Evolutionary conservation across 2,113 vertebrate genomes (phyloP), one percentile per base, ranked within the genome.

Genomic region (Oophaga pumilio): DNA sequence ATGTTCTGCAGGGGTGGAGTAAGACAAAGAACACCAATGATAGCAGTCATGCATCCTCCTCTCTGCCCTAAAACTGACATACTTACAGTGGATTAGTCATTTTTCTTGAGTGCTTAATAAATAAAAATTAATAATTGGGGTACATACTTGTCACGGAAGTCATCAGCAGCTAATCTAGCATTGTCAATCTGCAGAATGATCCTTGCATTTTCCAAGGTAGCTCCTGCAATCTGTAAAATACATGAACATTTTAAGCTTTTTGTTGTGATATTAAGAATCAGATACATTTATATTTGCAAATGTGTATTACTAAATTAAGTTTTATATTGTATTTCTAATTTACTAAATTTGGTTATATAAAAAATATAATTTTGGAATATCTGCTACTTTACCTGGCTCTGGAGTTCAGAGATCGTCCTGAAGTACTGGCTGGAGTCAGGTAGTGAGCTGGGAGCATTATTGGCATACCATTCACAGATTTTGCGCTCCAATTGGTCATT

Each of bases 401-500:
- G 90, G 26, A 96, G 92, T 1, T 94, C 92, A 88, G 86, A 50
- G 2, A 96, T 95, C 91, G 88, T 95, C 89, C 50, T 82, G 13
- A 92, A 92, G 87, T 92, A 94, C 49, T 11, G 20, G n/a, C 81
- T 89, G 85, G 89, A 90, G 90, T 94, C 92, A 22, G 86, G 89
- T 26, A 89, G 66, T 15, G 74, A 57, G 2, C 24, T 0, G 0
- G 90, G 87, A 1, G 81, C 53, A 80, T 53, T 93, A 83, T 88
- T 92, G 14, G 91, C 87, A 50, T 62, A 90, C 60, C 83, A 92
- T 80, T 93, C 90, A 49, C 26, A 89, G 81, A 96, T 96, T 85
- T 93, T 92, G 59, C 89, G 17, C 88, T 96, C 94, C 90, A 95
- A 89, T 84, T 92, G 91, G 0, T 17, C 87, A 18, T 95, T 96